Percentiles rank a stretch among this genome's conserved stretches.
Conservation (phyloP, 2,888 invertebrate species). For the Stenodema calcarata region DNA sequence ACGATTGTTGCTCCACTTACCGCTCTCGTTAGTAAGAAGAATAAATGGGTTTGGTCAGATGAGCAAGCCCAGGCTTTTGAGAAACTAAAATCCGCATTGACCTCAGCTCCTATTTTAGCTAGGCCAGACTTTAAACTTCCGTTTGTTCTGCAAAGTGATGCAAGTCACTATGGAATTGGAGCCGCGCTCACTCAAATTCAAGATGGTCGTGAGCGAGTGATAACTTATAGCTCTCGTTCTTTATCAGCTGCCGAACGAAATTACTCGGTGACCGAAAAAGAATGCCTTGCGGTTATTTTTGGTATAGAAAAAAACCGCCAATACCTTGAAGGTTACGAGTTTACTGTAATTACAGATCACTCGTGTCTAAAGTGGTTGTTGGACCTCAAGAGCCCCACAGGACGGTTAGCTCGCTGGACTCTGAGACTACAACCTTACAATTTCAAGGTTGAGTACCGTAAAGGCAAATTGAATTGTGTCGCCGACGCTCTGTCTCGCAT, state of each 20-base stretch:
- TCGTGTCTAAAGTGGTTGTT: constrained; percentile 56
- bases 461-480: constrained; percentile 19
- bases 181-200: constrained; percentile 28
- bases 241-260: constrained; percentile 52
- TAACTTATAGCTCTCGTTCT: constrained; percentile 15
- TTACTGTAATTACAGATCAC: constrained; percentile 58
- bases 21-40: constrained; percentile 52
- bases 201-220: constrained; percentile 22
- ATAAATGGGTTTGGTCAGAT: constrained; percentile 44
- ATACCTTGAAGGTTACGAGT: constrained; percentile 57
- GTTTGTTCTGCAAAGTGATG: constrained; percentile 49
- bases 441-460: constrained; percentile 49
- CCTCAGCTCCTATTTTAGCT: constrained; percentile 40
- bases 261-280: constrained; percentile 55
- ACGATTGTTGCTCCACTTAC: constrained; percentile 55
- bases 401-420: constrained; percentile 56
- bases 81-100: constrained; percentile 45
- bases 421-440: constrained; percentile 54
- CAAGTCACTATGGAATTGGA: constrained; percentile 22
- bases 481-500: constrained; percentile 8
- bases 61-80: constrained; percentile 46
- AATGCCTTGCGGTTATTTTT: constrained; percentile 57
- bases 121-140: constrained; percentile 38
- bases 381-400: constrained; percentile 55
- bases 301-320: constrained; percentile 55